A percentile compares a stretch with the other conserved stretches of the same genome.
Conservation (phyloP, 2,888 invertebrate genomes). For the Laothoe populi region DNA sequence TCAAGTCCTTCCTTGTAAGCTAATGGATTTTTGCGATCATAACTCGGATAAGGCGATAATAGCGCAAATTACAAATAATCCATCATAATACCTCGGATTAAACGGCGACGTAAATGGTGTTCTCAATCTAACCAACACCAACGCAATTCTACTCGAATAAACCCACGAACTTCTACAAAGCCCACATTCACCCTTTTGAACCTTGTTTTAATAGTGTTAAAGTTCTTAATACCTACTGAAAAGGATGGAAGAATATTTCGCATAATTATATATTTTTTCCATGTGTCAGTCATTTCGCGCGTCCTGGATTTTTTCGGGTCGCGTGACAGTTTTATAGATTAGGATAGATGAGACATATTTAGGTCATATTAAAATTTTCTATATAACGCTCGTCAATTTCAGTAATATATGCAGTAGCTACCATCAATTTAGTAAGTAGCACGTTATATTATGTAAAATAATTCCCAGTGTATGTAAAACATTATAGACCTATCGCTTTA, state of each 20-base stretch:
- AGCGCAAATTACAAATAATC: conserved; percentile 11
- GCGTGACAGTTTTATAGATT: conserved; percentile 36
- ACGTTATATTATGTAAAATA: neutral
- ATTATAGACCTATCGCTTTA: neutral
- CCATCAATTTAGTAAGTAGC: neutral
- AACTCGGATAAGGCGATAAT: conserved; percentile 1
- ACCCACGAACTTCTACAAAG: conserved; percentile 35
- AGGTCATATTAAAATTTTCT: neutral
- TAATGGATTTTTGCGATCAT: conserved; percentile 3
- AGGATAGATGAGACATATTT: conserved; percentile 17
- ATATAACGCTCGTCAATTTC: neutral
- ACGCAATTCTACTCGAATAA: conserved; percentile 68
- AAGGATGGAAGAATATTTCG: conserved; percentile 44
- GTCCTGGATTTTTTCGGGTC: conserved; percentile 35
- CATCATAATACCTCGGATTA: conserved; percentile 35
- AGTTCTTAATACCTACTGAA: conserved; percentile 27
- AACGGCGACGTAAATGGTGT: conserved; percentile 72
- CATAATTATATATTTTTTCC: conserved; percentile 22
- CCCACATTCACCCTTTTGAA: conserved; percentile 50
- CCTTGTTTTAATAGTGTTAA: conserved; percentile 22
- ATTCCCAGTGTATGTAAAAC: neutral
- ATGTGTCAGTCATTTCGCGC: conserved; percentile 35
- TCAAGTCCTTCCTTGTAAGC: neutral
- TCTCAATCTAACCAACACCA: conserved; percentile 74
- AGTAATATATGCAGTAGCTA: neutral